Conservation (phyloP, 2,888 invertebrate genomes). For the Eustalomyia histrio region DNA sequence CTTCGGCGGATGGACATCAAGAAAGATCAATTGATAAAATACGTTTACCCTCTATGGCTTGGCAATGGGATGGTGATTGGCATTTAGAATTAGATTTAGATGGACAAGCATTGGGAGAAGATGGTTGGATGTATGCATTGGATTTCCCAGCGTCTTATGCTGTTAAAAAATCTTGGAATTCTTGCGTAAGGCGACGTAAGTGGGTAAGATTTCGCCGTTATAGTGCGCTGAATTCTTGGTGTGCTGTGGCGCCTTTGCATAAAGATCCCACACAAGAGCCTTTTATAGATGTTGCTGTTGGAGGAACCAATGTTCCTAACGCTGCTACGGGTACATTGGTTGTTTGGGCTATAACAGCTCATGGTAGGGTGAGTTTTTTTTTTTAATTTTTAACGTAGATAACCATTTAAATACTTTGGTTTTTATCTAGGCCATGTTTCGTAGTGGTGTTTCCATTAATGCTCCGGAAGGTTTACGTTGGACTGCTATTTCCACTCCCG, state of each 20-base stretch:
- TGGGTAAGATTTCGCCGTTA: constrained; percentile 94
- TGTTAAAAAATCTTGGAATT: constrained; percentile 91
- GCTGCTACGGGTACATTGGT: constrained; percentile 87
- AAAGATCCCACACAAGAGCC: constrained; percentile 95
- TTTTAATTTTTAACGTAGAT: neutral
- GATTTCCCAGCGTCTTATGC: constrained; percentile 93
- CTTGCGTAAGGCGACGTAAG: constrained; percentile 92
- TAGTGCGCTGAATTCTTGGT: constrained; percentile 95
- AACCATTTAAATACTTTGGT: neutral
- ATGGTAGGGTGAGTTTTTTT: constrained; percentile 85
- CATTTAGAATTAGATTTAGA: constrained; percentile 90
- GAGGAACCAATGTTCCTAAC: constrained; percentile 90
- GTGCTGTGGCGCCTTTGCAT: constrained; percentile 92
- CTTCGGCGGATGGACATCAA: constrained; percentile 89
- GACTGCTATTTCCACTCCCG: constrained; percentile 88
- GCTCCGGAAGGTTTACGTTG: constrained; percentile 94
- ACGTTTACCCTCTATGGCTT: constrained; percentile 93
- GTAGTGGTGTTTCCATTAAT: constrained; percentile 88
- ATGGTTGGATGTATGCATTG: constrained; percentile 96
- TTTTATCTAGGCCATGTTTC: constrained; percentile 86
- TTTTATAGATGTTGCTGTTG: constrained; percentile 93
- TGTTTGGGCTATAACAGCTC: constrained; percentile 96
- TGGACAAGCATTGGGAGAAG: constrained; percentile 92
- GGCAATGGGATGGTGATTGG: constrained; percentile 99
- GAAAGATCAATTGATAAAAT: constrained; percentile 90